A percentile compares a stretch with the other conserved stretches of the same genome.
phyloP scores from a whole-genome alignment of 2,113 vertebrate genomes.

The Oceanites oceanicus region DNA sequence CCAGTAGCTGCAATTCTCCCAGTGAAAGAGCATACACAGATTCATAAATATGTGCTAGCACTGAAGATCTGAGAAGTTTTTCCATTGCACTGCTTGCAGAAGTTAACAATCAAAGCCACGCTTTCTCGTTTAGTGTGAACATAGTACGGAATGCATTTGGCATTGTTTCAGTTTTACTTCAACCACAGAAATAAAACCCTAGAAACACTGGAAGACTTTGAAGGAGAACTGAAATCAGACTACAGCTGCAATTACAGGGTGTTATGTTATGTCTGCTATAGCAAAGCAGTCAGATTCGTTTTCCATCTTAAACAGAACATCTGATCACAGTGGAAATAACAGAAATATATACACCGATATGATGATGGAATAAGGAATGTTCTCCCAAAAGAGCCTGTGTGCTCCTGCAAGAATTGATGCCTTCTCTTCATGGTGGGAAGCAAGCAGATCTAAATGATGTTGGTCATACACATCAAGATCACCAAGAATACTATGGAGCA shows the following conservation, averaged over 20 bases:
- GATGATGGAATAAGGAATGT: not conserved
- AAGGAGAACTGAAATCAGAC: not conserved
- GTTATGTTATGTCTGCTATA: not conserved
- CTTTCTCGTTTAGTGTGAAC: not conserved
- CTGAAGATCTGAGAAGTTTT: not conserved
- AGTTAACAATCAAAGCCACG: not conserved
- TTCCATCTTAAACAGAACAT: not conserved
- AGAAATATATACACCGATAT: not conserved
- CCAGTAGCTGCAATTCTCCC: not conserved
- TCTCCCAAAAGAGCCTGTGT: not conserved
- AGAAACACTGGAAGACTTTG: not conserved
- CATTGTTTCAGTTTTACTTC: not conserved
- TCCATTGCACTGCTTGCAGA: not conserved
- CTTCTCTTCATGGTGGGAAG: not conserved
- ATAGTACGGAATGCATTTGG: not conserved
- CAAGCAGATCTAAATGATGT: not conserved
- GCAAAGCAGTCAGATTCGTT: not conserved
- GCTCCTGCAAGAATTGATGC: not conserved
- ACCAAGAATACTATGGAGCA: not conserved
- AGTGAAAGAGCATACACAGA: not conserved
- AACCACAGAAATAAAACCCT: not conserved
- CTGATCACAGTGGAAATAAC: not conserved
- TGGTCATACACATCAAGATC: not conserved
- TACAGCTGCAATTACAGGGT: not conserved
- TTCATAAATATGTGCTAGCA: not conserved